These are phyloP conservation scores for Andinoacara biseriatus DNA, from an alignment of 2,113 vertebrate species.

Conservation along the genomic window DNA sequence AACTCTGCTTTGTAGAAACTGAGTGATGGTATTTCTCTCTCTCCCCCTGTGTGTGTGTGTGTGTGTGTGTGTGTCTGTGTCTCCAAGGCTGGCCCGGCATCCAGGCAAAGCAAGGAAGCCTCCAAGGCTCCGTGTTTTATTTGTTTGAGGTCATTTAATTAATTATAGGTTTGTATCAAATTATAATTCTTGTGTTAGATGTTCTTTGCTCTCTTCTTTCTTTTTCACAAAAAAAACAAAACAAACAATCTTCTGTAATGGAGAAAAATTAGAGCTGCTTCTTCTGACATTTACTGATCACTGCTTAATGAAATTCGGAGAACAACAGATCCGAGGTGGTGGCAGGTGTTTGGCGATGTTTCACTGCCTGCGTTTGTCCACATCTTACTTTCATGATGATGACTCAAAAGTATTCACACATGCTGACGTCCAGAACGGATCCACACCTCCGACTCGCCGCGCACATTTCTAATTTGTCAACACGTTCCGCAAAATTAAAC, in stretches of 20 bases:
- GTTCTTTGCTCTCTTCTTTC: neutral
- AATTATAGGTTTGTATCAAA: neutral
- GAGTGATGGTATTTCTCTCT: neutral
- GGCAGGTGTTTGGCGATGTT: neutral
- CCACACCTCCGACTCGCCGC: neutral
- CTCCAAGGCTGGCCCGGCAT: slow-evolving; percentile 5
- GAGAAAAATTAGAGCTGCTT: rapidly evolving
- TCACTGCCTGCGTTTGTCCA: neutral
- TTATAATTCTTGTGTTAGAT: neutral
- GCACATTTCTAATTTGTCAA: neutral
- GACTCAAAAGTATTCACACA: slow-evolving; percentile 8
- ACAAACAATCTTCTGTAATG: rapidly evolving
- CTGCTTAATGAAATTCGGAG: neutral
- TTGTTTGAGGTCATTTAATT: slow-evolving; percentile 14
- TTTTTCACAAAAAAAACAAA: neutral
- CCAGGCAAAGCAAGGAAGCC: neutral
- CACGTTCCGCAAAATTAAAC: too few species aligned
- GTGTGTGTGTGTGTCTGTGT: neutral
- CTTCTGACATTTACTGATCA: neutral
- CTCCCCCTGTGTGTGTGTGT: neutral
- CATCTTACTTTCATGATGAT: neutral
- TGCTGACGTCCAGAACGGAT: neutral
- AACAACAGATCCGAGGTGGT: neutral
- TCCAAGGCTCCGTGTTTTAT: neutral
- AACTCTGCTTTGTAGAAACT: neutral